phyloP scores from a whole-genome alignment of 2,113 vertebrate species.

The Melanotaenia duboulayi region DNA sequence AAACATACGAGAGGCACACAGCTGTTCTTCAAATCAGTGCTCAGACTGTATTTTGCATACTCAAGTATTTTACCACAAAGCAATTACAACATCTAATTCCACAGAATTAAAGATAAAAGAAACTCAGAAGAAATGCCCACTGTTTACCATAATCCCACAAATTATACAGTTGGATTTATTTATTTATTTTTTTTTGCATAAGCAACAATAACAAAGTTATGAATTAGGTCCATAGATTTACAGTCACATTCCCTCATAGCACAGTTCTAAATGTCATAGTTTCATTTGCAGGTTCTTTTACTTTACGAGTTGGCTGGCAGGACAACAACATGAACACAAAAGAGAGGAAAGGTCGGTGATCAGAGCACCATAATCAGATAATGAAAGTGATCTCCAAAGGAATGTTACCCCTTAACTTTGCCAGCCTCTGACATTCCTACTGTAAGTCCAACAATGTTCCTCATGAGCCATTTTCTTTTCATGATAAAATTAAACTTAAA shows the following conservation, averaged over 20 bases:
- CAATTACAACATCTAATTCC: background rate
- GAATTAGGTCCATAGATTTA: background rate
- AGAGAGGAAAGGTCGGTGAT: slow-evolving; percentile 24
- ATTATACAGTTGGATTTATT: background rate
- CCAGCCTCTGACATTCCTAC: background rate
- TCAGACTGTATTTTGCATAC: background rate
- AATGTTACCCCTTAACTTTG: slow-evolving; percentile 39
- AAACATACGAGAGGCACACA: background rate
- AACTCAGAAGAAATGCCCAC: background rate
- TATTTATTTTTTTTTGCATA: no score
- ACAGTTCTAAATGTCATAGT: background rate
- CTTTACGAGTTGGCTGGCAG: slow-evolving; percentile 29
- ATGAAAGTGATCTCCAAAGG: slow-evolving; percentile 33
- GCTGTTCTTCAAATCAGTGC: background rate
- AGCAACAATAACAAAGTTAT: background rate
- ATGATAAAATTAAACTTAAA: background rate
- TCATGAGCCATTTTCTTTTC: background rate
- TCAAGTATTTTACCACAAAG: background rate
- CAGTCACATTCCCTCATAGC: background rate
- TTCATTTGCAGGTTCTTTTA: background rate
- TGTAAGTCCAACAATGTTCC: slow-evolving; percentile 7
- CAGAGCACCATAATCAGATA: slow-evolving; percentile 31
- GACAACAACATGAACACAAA: slow-evolving; percentile 19
- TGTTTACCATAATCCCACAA: background rate
- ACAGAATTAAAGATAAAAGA: slow-evolving; percentile 8